phyloP scores from a whole-genome alignment of 2,113 vertebrate species.

The Axis porcinus region DNA sequence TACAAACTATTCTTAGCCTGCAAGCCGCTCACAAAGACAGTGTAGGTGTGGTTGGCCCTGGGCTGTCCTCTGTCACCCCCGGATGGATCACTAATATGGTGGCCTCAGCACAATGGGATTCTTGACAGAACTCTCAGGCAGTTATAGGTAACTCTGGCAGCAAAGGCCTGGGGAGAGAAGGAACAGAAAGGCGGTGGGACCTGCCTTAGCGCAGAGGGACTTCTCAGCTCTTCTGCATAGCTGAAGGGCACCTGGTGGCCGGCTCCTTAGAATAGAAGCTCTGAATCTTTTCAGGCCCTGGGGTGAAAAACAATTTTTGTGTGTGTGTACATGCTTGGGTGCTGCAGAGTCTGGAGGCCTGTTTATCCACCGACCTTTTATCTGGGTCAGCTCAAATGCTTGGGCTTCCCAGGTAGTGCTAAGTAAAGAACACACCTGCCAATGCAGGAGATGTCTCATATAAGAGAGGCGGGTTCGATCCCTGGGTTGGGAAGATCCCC shows the following conservation, averaged over 20 bases:
- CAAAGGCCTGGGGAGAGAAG: background rate
- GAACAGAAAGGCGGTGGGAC: background rate
- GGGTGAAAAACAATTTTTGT: background rate
- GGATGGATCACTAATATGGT: background rate
- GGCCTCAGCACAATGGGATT: too few species aligned
- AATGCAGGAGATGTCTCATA: too few species aligned
- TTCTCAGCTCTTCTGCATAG: background rate
- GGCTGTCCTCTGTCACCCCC: rapidly evolving
- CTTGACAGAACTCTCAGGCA: too few species aligned
- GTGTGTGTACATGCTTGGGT: rapidly evolving
- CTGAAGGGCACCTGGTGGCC: background rate
- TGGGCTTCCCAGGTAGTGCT: too few species aligned
- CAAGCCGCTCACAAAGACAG: background rate
- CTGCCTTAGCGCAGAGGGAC: background rate
- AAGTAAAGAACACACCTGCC: too few species aligned
- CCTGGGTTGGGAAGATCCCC: too few species aligned
- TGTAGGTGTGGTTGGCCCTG: background rate
- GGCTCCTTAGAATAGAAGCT: background rate
- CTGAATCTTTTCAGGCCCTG: background rate
- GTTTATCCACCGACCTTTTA: background rate
- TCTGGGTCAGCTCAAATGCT: background rate
- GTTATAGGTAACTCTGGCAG: background rate
- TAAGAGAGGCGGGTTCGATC: too few species aligned
- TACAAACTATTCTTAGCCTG: background rate
- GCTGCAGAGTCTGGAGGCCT: background rate